Percentiles rank a stretch among this genome's conserved stretches.
These are phyloP conservation scores for Eptatretus burgeri DNA, from an alignment of 2,113 vertebrate genomes.

Conservation along the genomic window DNA sequence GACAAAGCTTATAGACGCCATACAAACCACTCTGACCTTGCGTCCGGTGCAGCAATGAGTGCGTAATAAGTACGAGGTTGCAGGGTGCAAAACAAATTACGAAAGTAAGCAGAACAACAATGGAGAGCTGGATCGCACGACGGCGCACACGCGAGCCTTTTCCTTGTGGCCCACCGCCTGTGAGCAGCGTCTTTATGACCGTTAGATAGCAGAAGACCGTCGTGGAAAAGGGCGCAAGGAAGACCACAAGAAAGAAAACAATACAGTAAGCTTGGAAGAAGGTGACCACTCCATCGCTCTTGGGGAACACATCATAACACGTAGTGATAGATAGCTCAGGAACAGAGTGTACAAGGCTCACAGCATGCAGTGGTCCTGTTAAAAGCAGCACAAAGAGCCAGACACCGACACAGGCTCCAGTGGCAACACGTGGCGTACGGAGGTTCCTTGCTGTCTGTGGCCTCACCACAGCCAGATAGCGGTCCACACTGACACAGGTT, in stretches of 20 bases:
- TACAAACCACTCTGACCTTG: slow-evolving; percentile 2
- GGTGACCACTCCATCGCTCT: neutral
- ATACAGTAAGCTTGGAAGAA: slow-evolving; percentile 3
- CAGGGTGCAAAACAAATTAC: slow-evolving; percentile 7
- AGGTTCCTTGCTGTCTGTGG: neutral
- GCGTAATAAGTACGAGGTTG: slow-evolving; percentile 6
- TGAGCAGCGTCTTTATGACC: slow-evolving; percentile 5
- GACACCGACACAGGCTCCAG: slow-evolving; percentile 2
- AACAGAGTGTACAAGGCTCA: neutral
- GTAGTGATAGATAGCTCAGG: slow-evolving; percentile 7
- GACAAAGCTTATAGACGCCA: slow-evolving; percentile 7
- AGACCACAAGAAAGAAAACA: slow-evolving; percentile 4
- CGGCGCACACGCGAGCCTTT: neutral
- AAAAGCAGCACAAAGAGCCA: slow-evolving; percentile 5
- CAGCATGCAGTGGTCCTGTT: slow-evolving; percentile 1
- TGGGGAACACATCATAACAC: slow-evolving; percentile 8
- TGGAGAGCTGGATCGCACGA: slow-evolving; percentile 4
- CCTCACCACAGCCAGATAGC: slow-evolving; percentile 4
- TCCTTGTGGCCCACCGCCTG: neutral
- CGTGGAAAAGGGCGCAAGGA: slow-evolving; percentile 7
- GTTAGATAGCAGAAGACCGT: slow-evolving; percentile 5
- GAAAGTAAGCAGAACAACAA: slow-evolving; percentile 5
- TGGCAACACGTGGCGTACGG: neutral
- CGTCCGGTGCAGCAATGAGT: neutral
- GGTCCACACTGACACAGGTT: slow-evolving; percentile 9